phyloP scores from a whole-genome alignment of 2,113 vertebrate species.

The Anoura caudifer region DNA sequence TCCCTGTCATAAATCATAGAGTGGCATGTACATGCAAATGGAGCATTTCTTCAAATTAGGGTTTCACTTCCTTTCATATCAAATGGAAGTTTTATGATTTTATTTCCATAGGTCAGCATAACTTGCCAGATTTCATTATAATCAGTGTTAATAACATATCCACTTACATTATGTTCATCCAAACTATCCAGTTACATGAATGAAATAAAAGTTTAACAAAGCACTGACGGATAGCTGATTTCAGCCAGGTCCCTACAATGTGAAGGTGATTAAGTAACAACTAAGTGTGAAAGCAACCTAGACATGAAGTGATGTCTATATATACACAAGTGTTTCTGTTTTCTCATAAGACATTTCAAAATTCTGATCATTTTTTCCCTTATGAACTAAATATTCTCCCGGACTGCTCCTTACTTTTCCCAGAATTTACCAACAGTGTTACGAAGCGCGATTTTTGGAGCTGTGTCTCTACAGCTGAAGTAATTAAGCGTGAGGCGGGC shows the following conservation, averaged over 20 bases:
- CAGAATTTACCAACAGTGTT: not conserved
- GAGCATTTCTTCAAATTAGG: constrained; percentile 62
- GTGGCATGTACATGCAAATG: not conserved
- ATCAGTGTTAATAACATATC: constrained; percentile 49
- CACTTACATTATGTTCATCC: not conserved
- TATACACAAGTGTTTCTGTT: not conserved
- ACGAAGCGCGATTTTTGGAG: not conserved
- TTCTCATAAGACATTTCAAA: not conserved
- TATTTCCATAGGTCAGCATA: constrained; percentile 41
- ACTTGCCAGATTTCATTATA: constrained; percentile 41
- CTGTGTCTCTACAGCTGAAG: not conserved
- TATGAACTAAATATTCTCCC: not conserved
- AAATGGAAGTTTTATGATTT: constrained; percentile 45
- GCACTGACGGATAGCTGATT: not conserved
- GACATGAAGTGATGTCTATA: not conserved
- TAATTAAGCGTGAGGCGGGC: not conserved
- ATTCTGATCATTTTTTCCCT: not conserved
- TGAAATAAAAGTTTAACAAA: not conserved
- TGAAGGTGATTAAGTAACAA: not conserved
- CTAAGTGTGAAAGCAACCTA: not conserved
- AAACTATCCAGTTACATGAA: not conserved
- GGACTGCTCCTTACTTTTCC: not conserved
- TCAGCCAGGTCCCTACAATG: not conserved
- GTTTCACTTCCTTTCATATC: constrained; percentile 39
- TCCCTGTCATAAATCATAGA: constrained; percentile 48